phyloP scores from a whole-genome alignment of 2,113 vertebrate species.

The Caranx melampygus region DNA sequence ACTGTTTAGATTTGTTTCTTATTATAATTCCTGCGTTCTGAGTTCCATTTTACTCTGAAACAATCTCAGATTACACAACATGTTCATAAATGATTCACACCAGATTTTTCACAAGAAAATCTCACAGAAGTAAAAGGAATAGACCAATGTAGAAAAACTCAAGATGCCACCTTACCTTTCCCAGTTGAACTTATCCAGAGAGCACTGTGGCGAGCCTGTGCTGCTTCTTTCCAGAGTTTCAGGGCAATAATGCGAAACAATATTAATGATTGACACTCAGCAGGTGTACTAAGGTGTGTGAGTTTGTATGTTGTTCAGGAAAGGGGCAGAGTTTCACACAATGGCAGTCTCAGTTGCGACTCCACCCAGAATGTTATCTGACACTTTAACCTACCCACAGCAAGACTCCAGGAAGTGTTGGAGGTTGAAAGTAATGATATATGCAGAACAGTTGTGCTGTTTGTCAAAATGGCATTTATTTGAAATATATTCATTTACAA shows the following conservation, averaged over 20 bases:
- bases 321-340: conserved; percentile 41
- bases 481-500: conserved; percentile 5
- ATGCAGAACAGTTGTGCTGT: not conserved
- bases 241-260: conserved; percentile 8
- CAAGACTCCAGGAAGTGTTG: conserved; percentile 49
- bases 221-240: conserved; percentile 38
- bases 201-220: not conserved
- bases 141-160: not conserved
- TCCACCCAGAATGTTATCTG: conserved; percentile 71
- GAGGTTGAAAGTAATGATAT: not conserved
- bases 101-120: not conserved
- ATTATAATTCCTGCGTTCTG: not conserved
- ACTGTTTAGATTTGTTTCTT: not conserved
- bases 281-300: conserved; percentile 63
- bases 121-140: conserved; percentile 2
- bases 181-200: conserved; percentile 5
- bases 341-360: conserved; percentile 40
- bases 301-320: conserved; percentile 31
- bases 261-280: conserved; percentile 12
- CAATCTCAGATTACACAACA: conserved; percentile 10
- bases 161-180: conserved; percentile 51
- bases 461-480: conserved; percentile 25
- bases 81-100: conserved; percentile 9
- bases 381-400: conserved; percentile 41
- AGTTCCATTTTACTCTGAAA: not conserved